Conservation (phyloP, 2,113 vertebrate species). For the Pelobates fuscus region DNA sequence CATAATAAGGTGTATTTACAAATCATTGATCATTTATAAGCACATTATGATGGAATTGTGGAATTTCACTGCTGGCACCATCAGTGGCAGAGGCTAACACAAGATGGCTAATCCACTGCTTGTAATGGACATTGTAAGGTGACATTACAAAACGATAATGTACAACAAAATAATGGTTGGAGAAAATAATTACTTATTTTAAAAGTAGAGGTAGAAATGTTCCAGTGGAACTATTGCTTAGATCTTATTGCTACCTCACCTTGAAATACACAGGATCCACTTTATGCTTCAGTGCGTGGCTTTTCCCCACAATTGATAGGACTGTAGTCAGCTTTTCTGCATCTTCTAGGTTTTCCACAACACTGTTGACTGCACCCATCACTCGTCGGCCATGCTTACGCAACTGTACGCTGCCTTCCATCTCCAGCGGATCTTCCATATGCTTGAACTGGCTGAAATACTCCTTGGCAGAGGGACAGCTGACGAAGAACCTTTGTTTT, state of each 20-base stretch:
- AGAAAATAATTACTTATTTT: too few species aligned
- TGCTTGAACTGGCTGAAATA: conserved; percentile 95
- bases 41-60: too few species aligned
- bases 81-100: too few species aligned
- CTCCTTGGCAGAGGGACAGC: conserved; percentile 94
- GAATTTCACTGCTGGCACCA: too few species aligned
- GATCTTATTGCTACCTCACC: conserved; percentile 62
- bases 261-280: conserved; percentile 97
- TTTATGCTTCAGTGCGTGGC: conserved; percentile 93
- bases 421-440: conserved; percentile 74
- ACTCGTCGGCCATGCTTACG: conserved; percentile 87
- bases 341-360: conserved; percentile 91
- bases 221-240: too few species aligned
- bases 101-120: too few species aligned
- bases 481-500: conserved; percentile 87
- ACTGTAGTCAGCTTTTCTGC: conserved; percentile 89
- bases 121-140: too few species aligned
- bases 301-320: conserved; percentile 87
- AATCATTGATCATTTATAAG: too few species aligned
- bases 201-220: too few species aligned
- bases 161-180: too few species aligned
- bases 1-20: too few species aligned
- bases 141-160: too few species aligned
- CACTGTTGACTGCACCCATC: conserved; percentile 78
- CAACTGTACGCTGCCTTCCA: conserved; percentile 78